Evolutionary conservation across 2,113 vertebrate species (phyloP), one percentile per base, ranked within the genome.

Genomic region (Scortum barcoo): DNA sequence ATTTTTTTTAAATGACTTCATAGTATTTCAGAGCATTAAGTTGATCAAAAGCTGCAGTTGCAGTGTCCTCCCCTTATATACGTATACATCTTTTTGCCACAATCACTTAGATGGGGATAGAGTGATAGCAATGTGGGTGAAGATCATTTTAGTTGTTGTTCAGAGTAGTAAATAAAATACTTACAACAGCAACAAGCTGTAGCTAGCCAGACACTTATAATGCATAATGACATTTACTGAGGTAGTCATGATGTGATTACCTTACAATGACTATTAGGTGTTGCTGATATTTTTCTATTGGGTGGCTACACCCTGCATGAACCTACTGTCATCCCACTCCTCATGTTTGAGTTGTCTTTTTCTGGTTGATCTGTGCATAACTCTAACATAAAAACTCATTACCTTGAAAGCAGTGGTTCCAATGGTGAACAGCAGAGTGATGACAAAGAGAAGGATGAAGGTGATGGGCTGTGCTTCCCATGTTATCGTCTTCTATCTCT

Each of bases 391-490:
- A 58, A 19, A 63, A 68, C 4, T 69, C n/a, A n/a, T 16, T 91
- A 97, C 97, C 97, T 97, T 97, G 80, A 96, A 91, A 50, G 95
- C 63, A 26, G 96, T 97, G 78, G 96, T 96, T 0, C 93, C 96
- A 56, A 97, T 94, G 76, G 95, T 95, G 89, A 97, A 98, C 88
- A 97, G 92, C 30, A 97, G 93, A n/a, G 96, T 95, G 85, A 97
- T 91, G 80, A 97, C 95, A 90, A 97, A 97, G 76, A 97, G 96
- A 9, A 97, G 86, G 30, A 97, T 95, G 91, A 97, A 97, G n/a
- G 95, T 95, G 61, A 96, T 58, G 9, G n/a, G 95, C 94, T 0
- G 95, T 95, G 33, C 88, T 92, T 53, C 84, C 93, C 54, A 95
- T 83, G 84, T 90, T 91, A 78, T 95, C 94, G 7, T 95, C 89